These are phyloP conservation scores for Cephus rjabovi DNA, from an alignment of 2,888 invertebrate species.

Conservation along the genomic window DNA sequence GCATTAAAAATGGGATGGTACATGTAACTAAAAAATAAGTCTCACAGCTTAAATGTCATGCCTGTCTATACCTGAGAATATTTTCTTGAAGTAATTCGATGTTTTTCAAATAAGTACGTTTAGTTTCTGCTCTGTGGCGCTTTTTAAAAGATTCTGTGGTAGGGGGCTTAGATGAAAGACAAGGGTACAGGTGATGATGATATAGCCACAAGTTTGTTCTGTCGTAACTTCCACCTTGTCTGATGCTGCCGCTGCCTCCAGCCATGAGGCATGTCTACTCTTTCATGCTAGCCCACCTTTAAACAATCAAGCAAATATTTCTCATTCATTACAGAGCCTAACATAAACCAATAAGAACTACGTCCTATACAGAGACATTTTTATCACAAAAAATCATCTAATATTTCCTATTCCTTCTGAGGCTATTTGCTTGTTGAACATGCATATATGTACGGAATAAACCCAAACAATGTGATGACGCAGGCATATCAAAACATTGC, in stretches of 20 bases:
- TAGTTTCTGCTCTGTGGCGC: conserved; percentile 42
- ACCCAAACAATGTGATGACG: not conserved
- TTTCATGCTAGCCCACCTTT: conserved; percentile 56
- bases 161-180: conserved; percentile 33
- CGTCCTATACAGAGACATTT: not conserved
- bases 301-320: conserved; percentile 25
- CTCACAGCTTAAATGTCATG: not conserved
- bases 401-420: too few species aligned
- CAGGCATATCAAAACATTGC: not conserved
- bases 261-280: conserved; percentile 63
- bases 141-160: conserved; percentile 48
- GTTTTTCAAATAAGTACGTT: conserved; percentile 42
- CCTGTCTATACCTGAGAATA: conserved; percentile 47
- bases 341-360: not conserved
- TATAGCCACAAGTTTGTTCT: conserved; percentile 47
- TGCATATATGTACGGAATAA: not conserved
- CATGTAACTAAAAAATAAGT: not conserved
- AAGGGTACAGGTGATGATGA: conserved; percentile 41
- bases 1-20: not conserved
- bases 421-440: not conserved
- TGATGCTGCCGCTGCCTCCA: conserved; percentile 54
- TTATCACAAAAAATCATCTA: not conserved
- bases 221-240: conserved; percentile 58
- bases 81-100: conserved; percentile 47
- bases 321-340: not conserved